Base-by-base conservation (phyloP, 2,888 invertebrate genomes). In the Leistus spinibarbis region DNA sequence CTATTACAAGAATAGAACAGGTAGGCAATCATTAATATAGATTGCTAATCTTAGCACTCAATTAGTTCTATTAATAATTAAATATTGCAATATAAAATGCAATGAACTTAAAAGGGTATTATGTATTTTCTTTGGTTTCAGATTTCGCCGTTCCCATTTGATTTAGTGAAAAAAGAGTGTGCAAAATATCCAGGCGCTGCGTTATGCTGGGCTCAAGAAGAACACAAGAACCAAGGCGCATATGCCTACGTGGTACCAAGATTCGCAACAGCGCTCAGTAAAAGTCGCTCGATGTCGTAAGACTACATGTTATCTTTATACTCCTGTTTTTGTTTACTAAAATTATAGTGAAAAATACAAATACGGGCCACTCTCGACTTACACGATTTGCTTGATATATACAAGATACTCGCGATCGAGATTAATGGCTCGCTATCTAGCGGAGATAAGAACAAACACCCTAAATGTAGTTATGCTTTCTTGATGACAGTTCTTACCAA, bases 1-100 rank as follows among this genome's bases (percentile, higher is more conserved):
- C 96, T 16, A 89, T 98, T 80, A 88, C 92, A 74, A 90, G 97
- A 79, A 88, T 98, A 71, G 98, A 98, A 85, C 98, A 95, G 90
- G 93, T 93, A 40, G 13, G 4, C 40, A 40, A 40, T 10, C 10
- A 40, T 3, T 40, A 10, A 40, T 10, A n/a, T n/a, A n/a, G n/a
- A n/a, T n/a, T n/a, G n/a, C n/a, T n/a, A n/a, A n/a, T n/a, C n/a
- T n/a, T n/a, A n/a, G n/a, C n/a, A n/a, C n/a, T n/a, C n/a, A n/a
- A n/a, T n/a, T n/a, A n/a, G n/a, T n/a, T n/a, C n/a, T n/a, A n/a
- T n/a, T n/a, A n/a, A n/a, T n/a, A n/a, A n/a, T n/a, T n/a, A n/a
- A n/a, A n/a, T n/a, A n/a, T n/a, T n/a, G n/a, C n/a, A n/a, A n/a
- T n/a, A n/a, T n/a, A n/a, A n/a, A n/a, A n/a, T n/a, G n/a, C n/a